These are phyloP conservation scores for Formica selysi DNA, from an alignment of 1,140 invertebrate species.

Conservation along the genomic window DNA sequence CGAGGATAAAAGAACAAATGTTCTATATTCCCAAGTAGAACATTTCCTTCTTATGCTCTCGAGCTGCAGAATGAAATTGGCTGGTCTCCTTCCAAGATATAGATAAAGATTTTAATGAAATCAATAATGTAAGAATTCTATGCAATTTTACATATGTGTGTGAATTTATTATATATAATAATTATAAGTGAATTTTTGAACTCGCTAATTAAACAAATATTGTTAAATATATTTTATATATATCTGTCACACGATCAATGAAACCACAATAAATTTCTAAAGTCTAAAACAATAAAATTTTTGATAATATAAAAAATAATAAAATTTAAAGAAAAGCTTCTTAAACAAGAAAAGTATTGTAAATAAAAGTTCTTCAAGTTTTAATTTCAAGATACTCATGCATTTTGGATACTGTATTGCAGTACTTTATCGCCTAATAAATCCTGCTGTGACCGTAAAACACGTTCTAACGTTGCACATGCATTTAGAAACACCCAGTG, in stretches of 20 bases:
- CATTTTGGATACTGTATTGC: not conserved
- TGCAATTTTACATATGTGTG: not conserved
- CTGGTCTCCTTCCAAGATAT: not conserved
- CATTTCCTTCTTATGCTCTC: not conserved
- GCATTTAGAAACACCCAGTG: constrained; percentile 22
- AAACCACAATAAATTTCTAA: not conserved
- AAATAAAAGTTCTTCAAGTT: not conserved
- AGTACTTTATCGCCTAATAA: constrained; percentile 33
- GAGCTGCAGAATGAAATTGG: not conserved
- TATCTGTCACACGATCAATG: not conserved
- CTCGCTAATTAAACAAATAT: not conserved
- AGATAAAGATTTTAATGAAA: constrained; percentile 6
- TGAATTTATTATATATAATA: not conserved
- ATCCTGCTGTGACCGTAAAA: constrained; percentile 32
- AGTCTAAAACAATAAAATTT: not conserved
- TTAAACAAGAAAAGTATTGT: not conserved
- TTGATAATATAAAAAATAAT: not conserved
- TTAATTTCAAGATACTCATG: constrained; percentile 19
- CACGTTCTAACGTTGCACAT: constrained; percentile 24
- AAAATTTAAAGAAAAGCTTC: not conserved
- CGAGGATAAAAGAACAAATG: constrained; percentile 1
- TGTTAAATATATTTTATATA: not conserved
- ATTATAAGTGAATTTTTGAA: not conserved
- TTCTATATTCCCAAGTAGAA: not conserved
- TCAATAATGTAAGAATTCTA: not conserved